Conservation (phyloP, 23 tunicate genomes). For the Halocynthia roretzi region DNA sequence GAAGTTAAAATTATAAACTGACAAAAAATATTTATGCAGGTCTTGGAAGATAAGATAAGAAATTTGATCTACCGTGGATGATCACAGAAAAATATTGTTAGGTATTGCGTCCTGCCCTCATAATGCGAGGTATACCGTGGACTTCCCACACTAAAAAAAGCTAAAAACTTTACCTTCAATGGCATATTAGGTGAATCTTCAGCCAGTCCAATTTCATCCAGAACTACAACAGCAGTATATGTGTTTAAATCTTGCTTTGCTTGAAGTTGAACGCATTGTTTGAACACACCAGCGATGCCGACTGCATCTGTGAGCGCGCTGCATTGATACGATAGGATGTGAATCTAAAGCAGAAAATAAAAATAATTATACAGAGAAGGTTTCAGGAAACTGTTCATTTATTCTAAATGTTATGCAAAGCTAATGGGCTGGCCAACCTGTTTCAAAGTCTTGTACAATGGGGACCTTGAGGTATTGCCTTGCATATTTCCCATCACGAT, state of each 20-base stretch:
- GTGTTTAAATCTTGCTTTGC: constrained; percentile 32
- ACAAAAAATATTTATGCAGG: too few species aligned
- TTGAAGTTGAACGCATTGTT: constrained; percentile 64
- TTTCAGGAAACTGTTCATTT: background rate
- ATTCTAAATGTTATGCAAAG: background rate
- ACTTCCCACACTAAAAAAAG: too few species aligned
- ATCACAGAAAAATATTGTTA: too few species aligned
- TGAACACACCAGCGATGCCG: constrained; percentile 61
- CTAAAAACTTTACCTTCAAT: constrained; percentile 16
- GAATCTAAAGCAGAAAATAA: constrained; percentile 14
- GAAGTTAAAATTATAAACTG: too few species aligned
- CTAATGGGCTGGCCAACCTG: constrained; percentile 1
- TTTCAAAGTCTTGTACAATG: constrained; percentile 33
- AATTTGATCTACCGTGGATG: too few species aligned
- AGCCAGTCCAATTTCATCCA: constrained; percentile 77
- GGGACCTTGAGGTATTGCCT: constrained; percentile 29
- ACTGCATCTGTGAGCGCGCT: constrained; percentile 65
- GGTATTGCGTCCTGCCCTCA: too few species aligned
- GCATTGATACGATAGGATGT: constrained; percentile 60
- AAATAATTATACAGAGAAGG: background rate
- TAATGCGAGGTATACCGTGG: too few species aligned
- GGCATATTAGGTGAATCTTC: constrained; percentile 79
- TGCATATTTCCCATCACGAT: constrained; percentile 51
- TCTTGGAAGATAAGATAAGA: too few species aligned
- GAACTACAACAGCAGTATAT: constrained; percentile 56